Evolutionary conservation across 2,113 vertebrate genomes (phyloP).

Genomic region (Corythaixoides concolor): DNA sequence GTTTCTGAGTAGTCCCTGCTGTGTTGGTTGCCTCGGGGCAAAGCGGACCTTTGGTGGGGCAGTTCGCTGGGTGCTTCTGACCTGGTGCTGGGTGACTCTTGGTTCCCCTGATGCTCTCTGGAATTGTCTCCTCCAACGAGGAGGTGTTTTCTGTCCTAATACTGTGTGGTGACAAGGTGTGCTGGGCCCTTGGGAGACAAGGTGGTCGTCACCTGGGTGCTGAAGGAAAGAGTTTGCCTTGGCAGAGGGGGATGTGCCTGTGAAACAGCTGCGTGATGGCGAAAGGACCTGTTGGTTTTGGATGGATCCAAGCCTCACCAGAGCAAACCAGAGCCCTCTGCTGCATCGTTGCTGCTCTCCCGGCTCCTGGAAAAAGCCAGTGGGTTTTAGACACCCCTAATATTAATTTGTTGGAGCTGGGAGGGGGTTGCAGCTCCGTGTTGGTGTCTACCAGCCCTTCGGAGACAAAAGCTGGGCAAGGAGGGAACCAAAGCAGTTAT

Average conservation of each 20-base stretch:
- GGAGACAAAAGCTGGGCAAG: not conserved
- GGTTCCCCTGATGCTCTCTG: fast-evolving
- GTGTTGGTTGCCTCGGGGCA: fast-evolving
- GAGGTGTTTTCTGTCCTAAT: no score
- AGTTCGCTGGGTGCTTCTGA: fast-evolving
- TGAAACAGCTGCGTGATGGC: fast-evolving
- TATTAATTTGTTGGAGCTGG: no score
- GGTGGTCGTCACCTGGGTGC: not conserved
- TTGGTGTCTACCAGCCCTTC: no score
- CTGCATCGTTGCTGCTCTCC: not conserved
- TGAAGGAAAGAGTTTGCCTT: not conserved
- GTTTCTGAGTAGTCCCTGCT: not conserved
- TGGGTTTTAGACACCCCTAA: not conserved
- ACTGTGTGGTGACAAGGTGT: fast-evolving
- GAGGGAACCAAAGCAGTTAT: not conserved
- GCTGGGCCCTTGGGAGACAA: not conserved
- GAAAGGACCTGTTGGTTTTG: not conserved
- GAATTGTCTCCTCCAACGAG: not conserved
- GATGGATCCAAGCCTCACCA: no score
- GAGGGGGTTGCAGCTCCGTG: not conserved
- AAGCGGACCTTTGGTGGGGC: not conserved
- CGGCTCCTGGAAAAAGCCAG: not conserved
- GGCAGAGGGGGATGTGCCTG: not conserved
- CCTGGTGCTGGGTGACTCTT: not conserved
- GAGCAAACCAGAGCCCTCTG: not conserved